Evolutionary conservation across 2,113 vertebrate genomes (phyloP), one percentile per base, ranked within the genome.

Genomic region (Balaeniceps rex): DNA sequence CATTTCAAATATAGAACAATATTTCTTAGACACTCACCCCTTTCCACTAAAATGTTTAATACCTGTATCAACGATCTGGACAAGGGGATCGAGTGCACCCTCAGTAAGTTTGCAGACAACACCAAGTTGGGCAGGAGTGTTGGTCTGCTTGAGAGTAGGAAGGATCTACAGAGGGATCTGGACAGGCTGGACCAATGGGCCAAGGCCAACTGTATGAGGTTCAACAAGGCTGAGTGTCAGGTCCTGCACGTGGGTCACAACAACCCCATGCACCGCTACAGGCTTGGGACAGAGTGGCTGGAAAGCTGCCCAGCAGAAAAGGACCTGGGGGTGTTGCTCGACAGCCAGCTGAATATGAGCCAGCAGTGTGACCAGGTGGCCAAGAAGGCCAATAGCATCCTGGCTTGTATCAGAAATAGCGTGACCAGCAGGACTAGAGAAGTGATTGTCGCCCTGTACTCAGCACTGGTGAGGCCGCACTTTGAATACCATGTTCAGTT

Each of bases 21-120:
- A 61, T 78, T 66, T 86, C 44, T 47, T 64, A 70, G 11, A 16
- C 28, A 38, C 23, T 36, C 33, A 49, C 5, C 15, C 29, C 10
- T 33, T 65, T 14, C 13, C n/a, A 31, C 21, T 68, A 46, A 75
- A 42, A 49, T 15, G 6, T 51, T 57, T 40, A 47, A 9, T 74
- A 36, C 12, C n/a, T 40, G 70, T 31, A 47, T 33, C 33, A 78
- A 8, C 10, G 5, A 36, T 22, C 64, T 47, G 25, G 31, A 38
- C 1, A 1, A 57, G 10, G 28, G 34, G 63, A 61, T n/a, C 0
- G 1, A 83, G 47, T 18, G 12, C 12, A 14, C 19, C 25, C 34
- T 36, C 47, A 29, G 12, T 28, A 51, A 60, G 13, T 51, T 17
- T 17, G 36, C 17, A 69, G 72, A 22, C 0, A 4, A 24, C 19